phyloP scores from a whole-genome alignment of 2,797 vertebrate genomes.

The Lithobates pipiens region DNA sequence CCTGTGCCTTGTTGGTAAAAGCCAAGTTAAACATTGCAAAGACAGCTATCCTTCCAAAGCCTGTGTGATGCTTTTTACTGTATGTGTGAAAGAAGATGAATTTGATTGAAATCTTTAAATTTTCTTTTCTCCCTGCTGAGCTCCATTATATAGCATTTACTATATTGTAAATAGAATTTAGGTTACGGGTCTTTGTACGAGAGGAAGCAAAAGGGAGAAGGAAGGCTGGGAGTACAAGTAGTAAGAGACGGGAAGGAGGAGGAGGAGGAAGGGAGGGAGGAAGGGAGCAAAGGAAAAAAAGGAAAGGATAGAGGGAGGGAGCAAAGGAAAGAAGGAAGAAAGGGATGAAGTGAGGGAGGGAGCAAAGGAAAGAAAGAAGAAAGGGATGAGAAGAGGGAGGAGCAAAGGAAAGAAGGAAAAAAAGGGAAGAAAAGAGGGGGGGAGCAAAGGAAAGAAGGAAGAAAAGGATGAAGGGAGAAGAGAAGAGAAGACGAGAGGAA shows the following conservation, averaged over 20 bases:
- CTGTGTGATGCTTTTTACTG: constrained; percentile 13
- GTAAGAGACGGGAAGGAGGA: not conserved
- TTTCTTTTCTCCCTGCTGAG: not conserved
- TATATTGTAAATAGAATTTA: not conserved
- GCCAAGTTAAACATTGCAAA: constrained; percentile 54
- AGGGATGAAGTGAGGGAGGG: no score
- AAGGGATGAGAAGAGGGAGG: no score
- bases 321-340: not conserved
- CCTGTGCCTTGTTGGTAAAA: constrained; percentile 21
- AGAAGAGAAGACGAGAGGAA: no score
- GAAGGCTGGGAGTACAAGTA: not conserved
- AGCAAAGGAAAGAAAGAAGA: not conserved
- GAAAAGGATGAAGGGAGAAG: no score
- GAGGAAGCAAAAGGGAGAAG: not conserved
- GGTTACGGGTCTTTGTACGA: not conserved
- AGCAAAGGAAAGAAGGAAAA: no score
- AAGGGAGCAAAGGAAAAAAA: no score
- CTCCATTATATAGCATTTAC: not conserved
- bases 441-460: no score
- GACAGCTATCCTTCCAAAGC: not conserved
- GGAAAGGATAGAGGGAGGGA: not conserved
- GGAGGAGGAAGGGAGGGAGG: not conserved
- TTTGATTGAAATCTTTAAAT: constrained; percentile 1
- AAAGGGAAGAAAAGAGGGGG: no score
- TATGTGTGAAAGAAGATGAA: not conserved